Percentiles rank a stretch among this genome's conserved stretches.
Evolutionary conservation across 2,113 vertebrate genomes (phyloP).

Genomic region (Thermophis baileyi): DNA sequence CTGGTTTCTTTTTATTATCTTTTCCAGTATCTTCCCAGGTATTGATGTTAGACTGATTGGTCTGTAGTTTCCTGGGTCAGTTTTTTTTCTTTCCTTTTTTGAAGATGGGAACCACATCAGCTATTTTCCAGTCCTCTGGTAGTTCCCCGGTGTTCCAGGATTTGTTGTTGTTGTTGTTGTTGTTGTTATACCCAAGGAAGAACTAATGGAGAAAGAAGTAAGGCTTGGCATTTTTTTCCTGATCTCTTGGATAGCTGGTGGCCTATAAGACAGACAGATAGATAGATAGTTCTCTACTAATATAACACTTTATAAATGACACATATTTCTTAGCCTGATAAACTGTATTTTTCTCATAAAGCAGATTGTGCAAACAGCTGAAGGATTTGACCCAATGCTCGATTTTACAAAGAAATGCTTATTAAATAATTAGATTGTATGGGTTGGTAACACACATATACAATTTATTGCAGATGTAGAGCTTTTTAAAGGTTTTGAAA

Average conservation of each 20-base stretch:
- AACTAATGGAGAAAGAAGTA: slow-evolving; percentile 19
- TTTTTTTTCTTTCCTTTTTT: too few species aligned
- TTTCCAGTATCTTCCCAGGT: too few species aligned
- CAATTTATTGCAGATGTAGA: slow-evolving; percentile 69
- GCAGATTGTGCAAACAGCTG: slow-evolving; percentile 46
- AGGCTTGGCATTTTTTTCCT: slow-evolving; percentile 35
- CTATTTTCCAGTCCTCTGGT: too few species aligned
- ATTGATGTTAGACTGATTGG: too few species aligned
- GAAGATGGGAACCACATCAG: too few species aligned
- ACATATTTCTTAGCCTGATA: slow-evolving; percentile 49
- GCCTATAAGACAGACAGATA: slow-evolving; percentile 54
- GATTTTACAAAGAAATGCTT: slow-evolving; percentile 59
- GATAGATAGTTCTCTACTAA: slow-evolving; percentile 46
- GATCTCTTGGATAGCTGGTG: slow-evolving; percentile 46
- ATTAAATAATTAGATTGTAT: slow-evolving; percentile 74
- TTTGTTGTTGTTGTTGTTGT: too few species aligned
- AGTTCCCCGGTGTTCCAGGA: too few species aligned
- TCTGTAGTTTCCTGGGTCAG: too few species aligned
- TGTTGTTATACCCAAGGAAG: neutral
- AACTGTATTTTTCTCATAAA: slow-evolving; percentile 44
- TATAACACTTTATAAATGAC: slow-evolving; percentile 25
- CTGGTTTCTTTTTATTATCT: too few species aligned
- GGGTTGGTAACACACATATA: slow-evolving; percentile 57
- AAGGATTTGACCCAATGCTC: slow-evolving; percentile 49
- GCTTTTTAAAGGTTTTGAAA: slow-evolving; percentile 71